These are phyloP conservation scores for Steinernema feltiae DNA, from an alignment of 1,140 invertebrate genomes.

Conservation along the genomic window DNA sequence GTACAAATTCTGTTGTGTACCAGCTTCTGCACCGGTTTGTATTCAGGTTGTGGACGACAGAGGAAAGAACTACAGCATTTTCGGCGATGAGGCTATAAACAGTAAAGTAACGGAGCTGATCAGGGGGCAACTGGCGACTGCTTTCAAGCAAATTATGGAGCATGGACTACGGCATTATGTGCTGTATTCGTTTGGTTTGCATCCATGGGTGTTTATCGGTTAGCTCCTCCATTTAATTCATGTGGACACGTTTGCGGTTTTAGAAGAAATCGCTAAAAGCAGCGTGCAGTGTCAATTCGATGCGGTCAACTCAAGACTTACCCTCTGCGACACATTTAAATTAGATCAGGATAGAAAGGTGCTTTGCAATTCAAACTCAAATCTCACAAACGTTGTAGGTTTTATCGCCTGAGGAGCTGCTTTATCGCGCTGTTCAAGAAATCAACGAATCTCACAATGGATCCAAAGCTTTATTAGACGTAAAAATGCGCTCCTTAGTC, in stretches of 20 bases:
- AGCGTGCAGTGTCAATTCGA: slow-evolving; percentile 97
- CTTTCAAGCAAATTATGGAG: slow-evolving; percentile 85
- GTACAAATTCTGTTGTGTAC: slow-evolving; percentile 24
- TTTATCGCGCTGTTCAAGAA: slow-evolving; percentile 74
- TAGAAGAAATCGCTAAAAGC: slow-evolving; percentile 70
- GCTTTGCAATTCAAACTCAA: slow-evolving; percentile 3
- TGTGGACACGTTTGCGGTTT: slow-evolving; percentile 18
- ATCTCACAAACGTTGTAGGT: slow-evolving; percentile 62
- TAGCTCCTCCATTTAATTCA: not conserved
- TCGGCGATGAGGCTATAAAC: slow-evolving; percentile 91
- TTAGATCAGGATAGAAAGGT: slow-evolving; percentile 94
- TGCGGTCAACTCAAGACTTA: slow-evolving; percentile 90
- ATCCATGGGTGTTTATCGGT: slow-evolving; percentile 98
- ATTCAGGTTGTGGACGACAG: slow-evolving; percentile 92
- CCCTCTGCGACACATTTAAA: slow-evolving; percentile 91
- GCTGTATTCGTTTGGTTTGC: slow-evolving; percentile 74
- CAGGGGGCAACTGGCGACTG: slow-evolving; percentile 79
- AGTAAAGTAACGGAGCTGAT: slow-evolving; percentile 88
- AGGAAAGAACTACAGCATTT: slow-evolving; percentile 84
- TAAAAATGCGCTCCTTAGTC: slow-evolving; percentile 85
- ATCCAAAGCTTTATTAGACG: slow-evolving; percentile 94
- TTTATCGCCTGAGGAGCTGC: slow-evolving; percentile 89
- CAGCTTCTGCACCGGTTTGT: slow-evolving; percentile 57
- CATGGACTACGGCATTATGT: slow-evolving; percentile 85
- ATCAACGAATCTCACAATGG: slow-evolving; percentile 90